Evolutionary conservation across 2,888 invertebrate species (phyloP), one percentile per base, ranked within the genome.

Genomic region (Agonopterix arenella): DNA sequence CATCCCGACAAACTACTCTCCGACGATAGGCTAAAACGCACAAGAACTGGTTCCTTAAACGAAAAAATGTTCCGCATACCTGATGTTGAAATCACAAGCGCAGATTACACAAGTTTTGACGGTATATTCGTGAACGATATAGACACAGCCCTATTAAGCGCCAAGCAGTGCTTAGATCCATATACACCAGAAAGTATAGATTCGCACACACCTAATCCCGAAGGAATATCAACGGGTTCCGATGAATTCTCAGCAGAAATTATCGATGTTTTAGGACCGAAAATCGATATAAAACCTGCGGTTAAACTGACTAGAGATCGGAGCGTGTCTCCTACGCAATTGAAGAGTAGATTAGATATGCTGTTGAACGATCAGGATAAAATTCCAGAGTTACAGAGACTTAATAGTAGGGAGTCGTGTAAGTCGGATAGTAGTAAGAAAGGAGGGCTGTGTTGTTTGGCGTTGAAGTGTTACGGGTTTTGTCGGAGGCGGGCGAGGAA

Each of bases 181-280:
- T 95, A 95, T 64, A 95, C 95, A 0, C 95, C 95, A n/a, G 95
- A 95, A 66, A 95, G 94, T 73, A 90, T 92, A 57, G 95, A 95
- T 65, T 94, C 95, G 16, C 94, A 92, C 63, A 93, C 94, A 44
- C 95, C 95, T 0, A 89, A 90, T 54, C 88, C 90, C 0, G 92
- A 88, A 41, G 61, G 64, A 0, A 70, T 67, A 0, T 84, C 73
- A 0, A 62, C 73, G 0, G 73, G 69, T 0, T 79, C 80, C 0
- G 82, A 80, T 4, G 77, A 80, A 11, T 53, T 78, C 13, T 59
- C 64, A 0, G 58, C 62, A 8, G 79, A 88, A 55, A 67, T 81
- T 4, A 62, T 68, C 43, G 80, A 85, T 47, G 58, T 83, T 46
- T 45, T 75, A 1, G 74, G 62, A 36, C 46, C 53, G 10, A 61